Conservation (phyloP, 2,113 vertebrate genomes). For the Apodemus speciosus region DNA sequence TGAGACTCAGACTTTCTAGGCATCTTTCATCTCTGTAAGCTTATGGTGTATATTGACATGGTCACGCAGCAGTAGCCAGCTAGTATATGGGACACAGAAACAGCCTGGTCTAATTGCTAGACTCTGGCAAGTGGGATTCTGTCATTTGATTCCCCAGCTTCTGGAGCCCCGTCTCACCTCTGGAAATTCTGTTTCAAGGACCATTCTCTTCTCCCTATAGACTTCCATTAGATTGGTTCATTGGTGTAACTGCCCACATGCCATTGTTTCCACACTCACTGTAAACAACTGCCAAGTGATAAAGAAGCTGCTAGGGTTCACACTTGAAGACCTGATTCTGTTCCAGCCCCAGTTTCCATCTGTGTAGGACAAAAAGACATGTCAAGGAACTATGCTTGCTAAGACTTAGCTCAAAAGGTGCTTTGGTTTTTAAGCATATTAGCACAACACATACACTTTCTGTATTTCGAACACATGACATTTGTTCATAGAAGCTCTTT, state of each 20-base stretch:
- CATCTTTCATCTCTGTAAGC: neutral
- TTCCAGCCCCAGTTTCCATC: neutral
- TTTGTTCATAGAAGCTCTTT: neutral
- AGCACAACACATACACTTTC: neutral
- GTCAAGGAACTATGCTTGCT: neutral
- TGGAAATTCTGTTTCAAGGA: neutral
- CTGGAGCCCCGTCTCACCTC: neutral
- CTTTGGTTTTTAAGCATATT: neutral
- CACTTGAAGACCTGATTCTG: neutral
- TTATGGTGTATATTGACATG: too few species aligned
- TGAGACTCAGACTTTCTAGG: too few species aligned
- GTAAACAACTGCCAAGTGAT: neutral
- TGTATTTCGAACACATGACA: neutral
- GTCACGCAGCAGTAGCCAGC: neutral
- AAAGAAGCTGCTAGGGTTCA: neutral
- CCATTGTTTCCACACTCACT: neutral
- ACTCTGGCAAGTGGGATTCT: neutral
- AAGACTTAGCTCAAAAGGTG: neutral
- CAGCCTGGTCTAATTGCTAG: neutral
- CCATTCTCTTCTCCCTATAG: too few species aligned
- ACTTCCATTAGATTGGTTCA: neutral
- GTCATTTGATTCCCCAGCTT: neutral
- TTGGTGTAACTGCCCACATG: too few species aligned
- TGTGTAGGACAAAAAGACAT: too few species aligned
- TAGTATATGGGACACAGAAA: neutral